phyloP scores from a whole-genome alignment of 2,888 invertebrate species.

The Glyphotaelius pellucidus region DNA sequence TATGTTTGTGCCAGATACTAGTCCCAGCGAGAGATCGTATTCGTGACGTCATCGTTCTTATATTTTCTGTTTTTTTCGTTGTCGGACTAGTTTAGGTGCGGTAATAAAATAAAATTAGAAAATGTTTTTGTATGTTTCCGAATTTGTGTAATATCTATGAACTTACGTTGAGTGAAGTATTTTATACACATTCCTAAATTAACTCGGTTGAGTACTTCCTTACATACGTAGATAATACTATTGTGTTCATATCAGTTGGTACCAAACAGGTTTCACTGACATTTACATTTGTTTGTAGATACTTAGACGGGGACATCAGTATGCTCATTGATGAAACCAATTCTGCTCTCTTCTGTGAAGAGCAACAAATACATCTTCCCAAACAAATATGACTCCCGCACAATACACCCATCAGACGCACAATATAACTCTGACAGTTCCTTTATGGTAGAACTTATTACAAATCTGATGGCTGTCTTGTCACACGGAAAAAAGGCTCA shows the following conservation, averaged over 20 bases:
- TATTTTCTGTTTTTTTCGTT: too few relatives aligned
- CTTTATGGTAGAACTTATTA: background rate
- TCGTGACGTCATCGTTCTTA: too few relatives aligned
- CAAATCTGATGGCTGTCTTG: background rate
- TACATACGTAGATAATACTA: background rate
- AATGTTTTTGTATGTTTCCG: background rate
- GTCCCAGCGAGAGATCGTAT: too few relatives aligned
- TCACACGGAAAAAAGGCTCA: background rate
- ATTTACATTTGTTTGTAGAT: background rate
- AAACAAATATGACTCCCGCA: constrained; percentile 17
- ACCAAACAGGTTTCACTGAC: background rate
- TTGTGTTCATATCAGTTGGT: background rate
- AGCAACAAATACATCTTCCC: constrained; percentile 18
- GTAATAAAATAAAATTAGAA: too few relatives aligned
- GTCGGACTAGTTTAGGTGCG: too few relatives aligned
- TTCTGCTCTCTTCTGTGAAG: constrained; percentile 26
- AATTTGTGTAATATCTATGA: too few relatives aligned
- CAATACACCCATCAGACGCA: background rate
- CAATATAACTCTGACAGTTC: constrained; percentile 28
- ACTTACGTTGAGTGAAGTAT: too few relatives aligned
- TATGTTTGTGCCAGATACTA: background rate
- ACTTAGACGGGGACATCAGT: background rate
- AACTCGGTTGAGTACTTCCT: background rate
- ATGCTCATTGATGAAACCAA: constrained; percentile 5
- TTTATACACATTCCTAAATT: too few relatives aligned